phyloP scores from a whole-genome alignment of 2,797 vertebrate genomes.

The Leontopithecus rosalia region DNA sequence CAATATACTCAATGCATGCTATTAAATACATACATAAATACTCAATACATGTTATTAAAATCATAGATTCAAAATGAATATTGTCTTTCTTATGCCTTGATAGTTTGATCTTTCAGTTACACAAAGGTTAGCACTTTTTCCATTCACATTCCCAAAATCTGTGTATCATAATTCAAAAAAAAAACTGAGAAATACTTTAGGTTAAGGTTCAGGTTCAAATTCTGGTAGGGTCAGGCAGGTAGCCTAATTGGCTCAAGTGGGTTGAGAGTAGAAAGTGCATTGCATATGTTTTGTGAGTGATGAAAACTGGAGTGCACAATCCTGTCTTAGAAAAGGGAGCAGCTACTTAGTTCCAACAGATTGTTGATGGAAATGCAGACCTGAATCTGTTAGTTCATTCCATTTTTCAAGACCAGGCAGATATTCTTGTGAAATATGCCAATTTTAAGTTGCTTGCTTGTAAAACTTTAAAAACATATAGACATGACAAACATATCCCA shows the following conservation, averaged over 20 bases:
- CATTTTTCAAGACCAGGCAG: background rate
- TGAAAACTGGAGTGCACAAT: rapidly evolving
- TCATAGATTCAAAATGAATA: background rate
- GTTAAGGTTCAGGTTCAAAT: background rate
- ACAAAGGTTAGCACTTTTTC: background rate
- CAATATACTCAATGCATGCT: background rate
- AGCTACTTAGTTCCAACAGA: background rate
- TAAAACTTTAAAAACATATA: background rate
- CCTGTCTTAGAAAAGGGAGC: background rate
- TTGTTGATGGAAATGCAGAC: background rate
- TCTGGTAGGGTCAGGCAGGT: background rate
- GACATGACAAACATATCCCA: background rate
- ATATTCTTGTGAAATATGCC: background rate
- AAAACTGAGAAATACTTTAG: background rate
- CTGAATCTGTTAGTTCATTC: background rate
- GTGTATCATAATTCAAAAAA: background rate
- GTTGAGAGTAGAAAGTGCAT: too few relatives aligned
- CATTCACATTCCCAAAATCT: background rate
- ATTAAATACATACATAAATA: too few relatives aligned
- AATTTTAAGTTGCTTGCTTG: background rate
- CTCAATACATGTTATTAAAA: background rate
- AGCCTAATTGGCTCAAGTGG: background rate
- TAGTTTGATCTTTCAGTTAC: background rate
- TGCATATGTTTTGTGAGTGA: background rate
- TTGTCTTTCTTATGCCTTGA: background rate